Evolutionary conservation across 1,140 invertebrate genomes (phyloP).

Genomic region (Leptestheria dahalacensis): DNA sequence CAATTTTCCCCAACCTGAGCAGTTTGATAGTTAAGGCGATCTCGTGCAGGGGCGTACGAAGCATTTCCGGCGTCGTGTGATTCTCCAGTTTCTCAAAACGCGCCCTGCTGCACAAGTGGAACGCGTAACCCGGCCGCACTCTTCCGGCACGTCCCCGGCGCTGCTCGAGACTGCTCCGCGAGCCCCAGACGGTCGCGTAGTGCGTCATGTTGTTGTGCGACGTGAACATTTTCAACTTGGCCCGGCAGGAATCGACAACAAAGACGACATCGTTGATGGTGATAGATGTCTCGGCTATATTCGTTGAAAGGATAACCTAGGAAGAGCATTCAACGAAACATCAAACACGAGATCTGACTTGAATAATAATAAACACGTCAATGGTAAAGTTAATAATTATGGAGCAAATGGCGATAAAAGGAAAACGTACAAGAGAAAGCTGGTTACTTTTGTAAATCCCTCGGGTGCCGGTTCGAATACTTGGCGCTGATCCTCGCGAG

Average conservation of each 20-base stretch:
- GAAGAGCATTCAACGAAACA: too few relatives aligned
- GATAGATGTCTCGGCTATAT: constrained; percentile 86
- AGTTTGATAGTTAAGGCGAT: constrained; percentile 69
- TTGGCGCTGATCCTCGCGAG: constrained; percentile 72
- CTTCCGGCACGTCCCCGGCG: constrained; percentile 78
- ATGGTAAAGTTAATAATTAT: too few relatives aligned
- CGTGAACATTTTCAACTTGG: constrained; percentile 88
- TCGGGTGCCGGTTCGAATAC: constrained; percentile 64
- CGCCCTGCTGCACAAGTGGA: constrained; percentile 62
- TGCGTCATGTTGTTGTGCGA: constrained; percentile 92
- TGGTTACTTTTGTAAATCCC: constrained; percentile 54
- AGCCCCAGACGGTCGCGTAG: constrained; percentile 86
- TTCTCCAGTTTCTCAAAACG: constrained; percentile 31
- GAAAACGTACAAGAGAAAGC: too few relatives aligned
- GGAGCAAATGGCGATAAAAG: too few relatives aligned
- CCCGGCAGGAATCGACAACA: constrained; percentile 88
- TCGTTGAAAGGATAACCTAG: constrained; percentile 75
- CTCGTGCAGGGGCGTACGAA: constrained; percentile 85
- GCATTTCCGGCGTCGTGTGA: constrained; percentile 88
- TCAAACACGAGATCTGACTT: too few relatives aligned
- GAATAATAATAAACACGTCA: too few relatives aligned
- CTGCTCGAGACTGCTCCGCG: constrained; percentile 79
- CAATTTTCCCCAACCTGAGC: constrained; percentile 71
- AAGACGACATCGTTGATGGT: constrained; percentile 94
- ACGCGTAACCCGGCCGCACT: constrained; percentile 72